phyloP scores from a whole-genome alignment of 2,113 vertebrate genomes.

The Cheirogaleus medius region DNA sequence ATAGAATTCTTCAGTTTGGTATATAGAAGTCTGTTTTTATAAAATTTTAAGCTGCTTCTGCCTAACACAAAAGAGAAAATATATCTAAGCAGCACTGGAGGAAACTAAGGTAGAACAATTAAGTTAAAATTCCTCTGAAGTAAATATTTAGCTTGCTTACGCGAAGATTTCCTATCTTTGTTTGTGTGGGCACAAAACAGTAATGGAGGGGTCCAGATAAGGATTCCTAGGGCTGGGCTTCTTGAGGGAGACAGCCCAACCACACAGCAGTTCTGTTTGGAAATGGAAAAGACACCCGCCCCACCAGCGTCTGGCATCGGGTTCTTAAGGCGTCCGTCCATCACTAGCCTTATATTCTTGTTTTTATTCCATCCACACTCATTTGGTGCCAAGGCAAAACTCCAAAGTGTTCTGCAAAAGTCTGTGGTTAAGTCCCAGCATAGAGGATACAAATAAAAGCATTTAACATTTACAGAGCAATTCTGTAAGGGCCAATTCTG shows the following conservation, averaged over 20 bases:
- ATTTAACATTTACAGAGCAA: neutral
- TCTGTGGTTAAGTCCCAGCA: neutral
- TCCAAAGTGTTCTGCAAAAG: neutral
- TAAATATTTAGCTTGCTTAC: neutral
- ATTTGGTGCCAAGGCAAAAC: neutral
- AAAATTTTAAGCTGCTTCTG: neutral
- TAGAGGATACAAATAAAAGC: neutral
- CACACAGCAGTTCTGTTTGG: neutral
- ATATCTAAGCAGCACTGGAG: neutral
- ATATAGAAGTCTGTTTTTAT: neutral
- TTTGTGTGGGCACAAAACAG: neutral
- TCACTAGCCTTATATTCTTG: neutral
- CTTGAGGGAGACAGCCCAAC: neutral
- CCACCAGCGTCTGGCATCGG: neutral
- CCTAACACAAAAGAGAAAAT: neutral
- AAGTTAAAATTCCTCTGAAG: conserved; percentile 16
- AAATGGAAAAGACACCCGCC: neutral
- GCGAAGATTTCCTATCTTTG: conserved; percentile 42
- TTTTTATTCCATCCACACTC: neutral
- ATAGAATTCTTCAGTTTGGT: neutral
- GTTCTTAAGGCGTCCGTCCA: neutral
- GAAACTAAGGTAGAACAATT: neutral
- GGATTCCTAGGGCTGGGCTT: neutral
- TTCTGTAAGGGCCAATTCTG: neutral
- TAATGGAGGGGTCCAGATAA: neutral